Evolutionary conservation across 2,888 invertebrate species (phyloP).

Genomic region (Zaprionus lineosus): DNA sequence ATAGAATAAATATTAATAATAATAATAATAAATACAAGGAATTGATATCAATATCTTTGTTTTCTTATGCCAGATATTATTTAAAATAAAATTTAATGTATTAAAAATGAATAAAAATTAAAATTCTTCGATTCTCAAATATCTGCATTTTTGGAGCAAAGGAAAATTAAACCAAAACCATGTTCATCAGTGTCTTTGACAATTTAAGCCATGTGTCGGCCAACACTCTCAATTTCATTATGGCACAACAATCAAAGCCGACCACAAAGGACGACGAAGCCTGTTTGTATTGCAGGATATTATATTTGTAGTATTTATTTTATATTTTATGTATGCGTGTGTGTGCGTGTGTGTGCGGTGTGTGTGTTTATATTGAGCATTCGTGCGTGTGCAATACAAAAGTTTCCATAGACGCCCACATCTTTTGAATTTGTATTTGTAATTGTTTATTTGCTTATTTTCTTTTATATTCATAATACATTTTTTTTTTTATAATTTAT

Average conservation of each 20-base stretch:
- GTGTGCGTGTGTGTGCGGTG: too few relatives aligned
- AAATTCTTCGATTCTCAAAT: too few relatives aligned
- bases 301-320: conserved; percentile 18
- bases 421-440: conserved; percentile 41
- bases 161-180: too few relatives aligned
- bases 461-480: too few relatives aligned
- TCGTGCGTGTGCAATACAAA: conserved; percentile 7
- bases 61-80: too few relatives aligned
- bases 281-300: conserved; percentile 35
- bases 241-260: conserved; percentile 46
- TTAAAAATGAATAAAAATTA: neutral
- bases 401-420: conserved; percentile 32
- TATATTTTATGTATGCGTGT: conserved; percentile 5
- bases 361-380: too few relatives aligned
- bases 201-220: conserved; percentile 14
- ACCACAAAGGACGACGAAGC: conserved; percentile 32
- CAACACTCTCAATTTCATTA: conserved; percentile 10
- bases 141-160: too few relatives aligned
- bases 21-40: too few relatives aligned
- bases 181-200: conserved; percentile 23
- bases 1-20: too few relatives aligned
- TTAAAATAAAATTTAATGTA: neutral
- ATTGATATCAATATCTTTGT: too few relatives aligned
- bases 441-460: neutral
- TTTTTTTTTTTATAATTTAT: conserved; percentile 67